Evolutionary conservation across 2,888 invertebrate species (phyloP), one percentile per base, ranked within the genome.

Genomic region (Chymomyza amoena): DNA sequence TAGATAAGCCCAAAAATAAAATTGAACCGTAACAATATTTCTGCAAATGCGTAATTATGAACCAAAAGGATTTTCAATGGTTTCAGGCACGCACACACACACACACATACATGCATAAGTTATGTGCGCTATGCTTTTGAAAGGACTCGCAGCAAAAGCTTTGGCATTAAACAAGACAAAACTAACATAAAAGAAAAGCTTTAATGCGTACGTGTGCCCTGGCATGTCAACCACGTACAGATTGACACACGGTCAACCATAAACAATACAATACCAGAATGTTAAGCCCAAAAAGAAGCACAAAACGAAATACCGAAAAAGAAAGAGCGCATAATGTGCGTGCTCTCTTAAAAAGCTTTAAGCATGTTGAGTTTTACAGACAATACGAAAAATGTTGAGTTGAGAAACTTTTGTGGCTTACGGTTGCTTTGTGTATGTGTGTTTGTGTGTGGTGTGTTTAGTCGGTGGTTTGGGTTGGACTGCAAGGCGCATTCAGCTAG

Each of bases 121-220:
- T 9, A 39, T 36, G 36, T 15, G 15, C 7, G 1, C 10, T 20
- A 10, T 54, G 39, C 39, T 45, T 45, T 45, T 9, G 1, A 10
- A 45, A 45, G 39, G 13, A 10, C 39, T 13, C 39, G 13, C 10
- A 13, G 39, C 39, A 13, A 13, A 45, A 45, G 39, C 39, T 45
- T 45, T 45, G 39, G 13, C 39, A 45, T 45, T 13, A n/a, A 52
- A 20, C 16, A 9, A n/a, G 16, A 39, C 56, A n/a, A 4, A 54
- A n/a, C n/a, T n/a, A n/a, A n/a, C n/a, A n/a, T n/a, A 54, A 7
- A 54, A 16, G 1, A 54, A 54, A 79, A 67, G 25, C 68, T 65
- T 16, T 32, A 36, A 20, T 75, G 85, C 72, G 68, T 84, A 86
- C 87, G 81, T 82, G 81, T 68, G 68, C 64, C 57, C 57, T 65